Percentiles rank a stretch among this genome's conserved stretches.
phyloP scores from a whole-genome alignment of 2,888 invertebrate genomes.

The Andrena bicolor region DNA sequence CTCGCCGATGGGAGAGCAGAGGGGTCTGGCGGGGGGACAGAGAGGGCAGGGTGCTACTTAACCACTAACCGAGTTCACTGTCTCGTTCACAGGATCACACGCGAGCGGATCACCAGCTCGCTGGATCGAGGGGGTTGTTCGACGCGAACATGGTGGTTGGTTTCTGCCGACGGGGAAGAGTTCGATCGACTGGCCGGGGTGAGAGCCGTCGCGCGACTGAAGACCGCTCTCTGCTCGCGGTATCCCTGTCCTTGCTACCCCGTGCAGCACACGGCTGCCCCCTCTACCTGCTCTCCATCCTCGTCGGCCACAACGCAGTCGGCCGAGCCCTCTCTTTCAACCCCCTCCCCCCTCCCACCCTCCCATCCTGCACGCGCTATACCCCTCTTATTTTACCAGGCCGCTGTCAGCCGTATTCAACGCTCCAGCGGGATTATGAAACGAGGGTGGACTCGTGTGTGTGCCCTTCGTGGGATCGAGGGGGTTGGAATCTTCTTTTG shows the following conservation, averaged over 20 bases:
- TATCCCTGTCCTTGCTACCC: slow-evolving; percentile 71
- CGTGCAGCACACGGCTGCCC: slow-evolving; percentile 29
- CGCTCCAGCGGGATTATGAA: slow-evolving; percentile 25
- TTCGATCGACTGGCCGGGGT: slow-evolving; percentile 80
- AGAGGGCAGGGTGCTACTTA: background rate
- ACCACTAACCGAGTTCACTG: slow-evolving; percentile 11
- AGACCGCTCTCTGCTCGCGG: slow-evolving; percentile 75
- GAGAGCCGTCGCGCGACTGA: slow-evolving; percentile 83
- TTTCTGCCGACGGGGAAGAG: slow-evolving; percentile 38
- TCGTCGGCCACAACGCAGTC: slow-evolving; percentile 5
- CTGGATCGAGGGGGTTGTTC: slow-evolving; percentile 7
- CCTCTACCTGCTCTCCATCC: slow-evolving; percentile 3
- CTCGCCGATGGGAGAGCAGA: background rate
- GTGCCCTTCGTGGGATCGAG: background rate
- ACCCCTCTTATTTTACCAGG: slow-evolving; percentile 52
- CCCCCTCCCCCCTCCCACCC: slow-evolving; percentile 25
- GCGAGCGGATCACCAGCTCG: background rate
- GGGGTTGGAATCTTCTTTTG: background rate
- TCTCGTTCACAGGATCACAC: slow-evolving; percentile 25
- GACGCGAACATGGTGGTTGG: slow-evolving; percentile 32
- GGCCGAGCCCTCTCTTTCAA: slow-evolving; percentile 47
- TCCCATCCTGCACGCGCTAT: slow-evolving; percentile 37
- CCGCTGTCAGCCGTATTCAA: slow-evolving; percentile 29
- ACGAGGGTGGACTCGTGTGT: background rate
- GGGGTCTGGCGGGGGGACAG: background rate